Conservation (phyloP, 1,140 invertebrate species). For the Goniozus legneri region DNA sequence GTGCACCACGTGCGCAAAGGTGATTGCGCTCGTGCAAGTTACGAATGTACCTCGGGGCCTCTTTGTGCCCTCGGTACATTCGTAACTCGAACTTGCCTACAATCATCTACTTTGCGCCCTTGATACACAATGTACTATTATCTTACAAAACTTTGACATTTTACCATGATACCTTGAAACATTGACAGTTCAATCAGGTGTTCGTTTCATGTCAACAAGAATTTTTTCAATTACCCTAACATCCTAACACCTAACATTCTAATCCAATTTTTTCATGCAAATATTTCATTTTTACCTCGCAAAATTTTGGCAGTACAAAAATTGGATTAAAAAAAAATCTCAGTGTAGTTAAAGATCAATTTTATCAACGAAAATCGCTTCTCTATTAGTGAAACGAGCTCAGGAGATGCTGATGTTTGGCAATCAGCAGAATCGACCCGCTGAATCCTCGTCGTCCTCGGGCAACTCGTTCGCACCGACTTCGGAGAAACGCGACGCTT, state of each 20-base stretch:
- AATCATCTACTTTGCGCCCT: too few relatives aligned
- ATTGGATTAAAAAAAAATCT: not conserved
- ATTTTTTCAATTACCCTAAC: too few relatives aligned
- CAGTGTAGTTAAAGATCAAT: not conserved
- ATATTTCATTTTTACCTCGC: not conserved
- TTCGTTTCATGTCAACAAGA: too few relatives aligned
- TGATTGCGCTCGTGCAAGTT: too few relatives aligned
- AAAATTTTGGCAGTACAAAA: not conserved
- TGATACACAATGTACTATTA: too few relatives aligned
- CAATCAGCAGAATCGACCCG: conserved; percentile 47
- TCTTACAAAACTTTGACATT: too few relatives aligned
- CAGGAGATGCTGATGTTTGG: conserved; percentile 52
- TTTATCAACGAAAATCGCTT: not conserved
- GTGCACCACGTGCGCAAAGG: too few relatives aligned
- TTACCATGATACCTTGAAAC: too few relatives aligned
- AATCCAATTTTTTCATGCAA: not conserved
- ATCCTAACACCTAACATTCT: not conserved
- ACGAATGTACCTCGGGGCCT: too few relatives aligned
- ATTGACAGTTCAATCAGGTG: too few relatives aligned
- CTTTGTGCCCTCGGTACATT: too few relatives aligned
- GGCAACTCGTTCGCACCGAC: conserved; percentile 20
- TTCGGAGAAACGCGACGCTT: conserved; percentile 38
- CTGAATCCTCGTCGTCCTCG: conserved; percentile 23
- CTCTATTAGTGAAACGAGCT: conserved; percentile 43
- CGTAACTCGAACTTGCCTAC: too few relatives aligned